phyloP scores from a whole-genome alignment of 2,113 vertebrate species.

The Tricholaema leucomelas region DNA sequence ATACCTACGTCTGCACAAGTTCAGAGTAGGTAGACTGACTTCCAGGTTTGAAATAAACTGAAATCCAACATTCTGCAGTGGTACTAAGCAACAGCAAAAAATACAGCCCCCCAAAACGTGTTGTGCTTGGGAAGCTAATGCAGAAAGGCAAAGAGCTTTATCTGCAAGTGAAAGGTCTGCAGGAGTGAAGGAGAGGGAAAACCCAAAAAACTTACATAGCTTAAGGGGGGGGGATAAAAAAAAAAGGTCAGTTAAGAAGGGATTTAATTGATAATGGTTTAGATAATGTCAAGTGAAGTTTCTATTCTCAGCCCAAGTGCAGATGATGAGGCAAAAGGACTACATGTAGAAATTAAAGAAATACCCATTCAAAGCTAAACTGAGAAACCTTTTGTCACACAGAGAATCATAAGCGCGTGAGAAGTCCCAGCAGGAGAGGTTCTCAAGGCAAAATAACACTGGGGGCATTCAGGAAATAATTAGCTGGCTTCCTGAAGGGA shows the following conservation, averaged over 20 bases:
- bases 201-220: neutral
- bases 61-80: neutral
- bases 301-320: conserved; percentile 55
- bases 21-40: neutral
- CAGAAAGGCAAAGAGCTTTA: conserved; percentile 23
- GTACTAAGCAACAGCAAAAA: neutral
- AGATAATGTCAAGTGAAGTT: conserved; percentile 63
- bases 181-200: neutral
- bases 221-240: too few relatives aligned
- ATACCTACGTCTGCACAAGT: neutral
- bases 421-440: conserved; percentile 56
- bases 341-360: conserved; percentile 59
- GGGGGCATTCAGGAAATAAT: conserved; percentile 68
- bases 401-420: conserved; percentile 47
- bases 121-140: neutral
- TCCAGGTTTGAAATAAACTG: neutral
- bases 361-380: conserved; percentile 65
- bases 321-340: conserved; percentile 39
- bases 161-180: neutral
- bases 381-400: conserved; percentile 64
- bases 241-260: conserved; percentile 11
- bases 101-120: neutral
- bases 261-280: conserved; percentile 68
- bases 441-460: conserved; percentile 63
- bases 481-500: conserved; percentile 59